Conservation (phyloP, 1,140 invertebrate genomes). For the Drosophila grimshawi region DNA sequence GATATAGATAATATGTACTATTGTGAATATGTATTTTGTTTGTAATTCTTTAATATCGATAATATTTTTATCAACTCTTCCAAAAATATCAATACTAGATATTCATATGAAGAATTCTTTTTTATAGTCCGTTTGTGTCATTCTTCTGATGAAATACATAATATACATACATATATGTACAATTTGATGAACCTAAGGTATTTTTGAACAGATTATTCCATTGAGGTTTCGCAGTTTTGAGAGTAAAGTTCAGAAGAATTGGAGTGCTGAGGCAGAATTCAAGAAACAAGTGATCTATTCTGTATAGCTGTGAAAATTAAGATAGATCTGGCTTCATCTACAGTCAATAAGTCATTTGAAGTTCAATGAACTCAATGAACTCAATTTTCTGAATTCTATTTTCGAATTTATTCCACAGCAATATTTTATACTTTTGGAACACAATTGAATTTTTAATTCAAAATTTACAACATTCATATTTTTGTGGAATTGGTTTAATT, state of each 20-base stretch:
- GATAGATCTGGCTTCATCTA: no score
- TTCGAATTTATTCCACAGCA: not conserved
- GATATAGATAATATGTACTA: not conserved
- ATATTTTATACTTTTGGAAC: not conserved
- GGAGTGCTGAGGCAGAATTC: not conserved
- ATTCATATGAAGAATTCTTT: constrained; percentile 5
- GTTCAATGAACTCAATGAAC: no score
- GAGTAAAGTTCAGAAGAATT: not conserved
- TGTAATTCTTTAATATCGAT: not conserved
- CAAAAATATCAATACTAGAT: constrained; percentile 17
- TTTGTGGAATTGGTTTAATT: not conserved
- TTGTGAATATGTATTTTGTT: not conserved
- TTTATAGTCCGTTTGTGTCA: constrained; percentile 14
- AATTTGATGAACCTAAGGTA: constrained; percentile 19
- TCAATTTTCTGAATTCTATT: not conserved
- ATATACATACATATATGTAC: constrained; percentile 6
- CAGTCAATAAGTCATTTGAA: no score
- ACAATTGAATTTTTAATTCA: not conserved
- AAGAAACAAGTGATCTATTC: not conserved
- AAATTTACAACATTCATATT: constrained; percentile 4
- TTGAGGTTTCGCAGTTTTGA: not conserved
- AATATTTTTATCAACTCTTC: constrained; percentile 11
- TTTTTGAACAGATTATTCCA: constrained; percentile 22
- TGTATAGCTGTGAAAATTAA: no score
- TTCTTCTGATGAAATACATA: constrained; percentile 10